Base-by-base conservation (phyloP, 1,140 invertebrate genomes). In the Steinernema khuongi region DNA sequence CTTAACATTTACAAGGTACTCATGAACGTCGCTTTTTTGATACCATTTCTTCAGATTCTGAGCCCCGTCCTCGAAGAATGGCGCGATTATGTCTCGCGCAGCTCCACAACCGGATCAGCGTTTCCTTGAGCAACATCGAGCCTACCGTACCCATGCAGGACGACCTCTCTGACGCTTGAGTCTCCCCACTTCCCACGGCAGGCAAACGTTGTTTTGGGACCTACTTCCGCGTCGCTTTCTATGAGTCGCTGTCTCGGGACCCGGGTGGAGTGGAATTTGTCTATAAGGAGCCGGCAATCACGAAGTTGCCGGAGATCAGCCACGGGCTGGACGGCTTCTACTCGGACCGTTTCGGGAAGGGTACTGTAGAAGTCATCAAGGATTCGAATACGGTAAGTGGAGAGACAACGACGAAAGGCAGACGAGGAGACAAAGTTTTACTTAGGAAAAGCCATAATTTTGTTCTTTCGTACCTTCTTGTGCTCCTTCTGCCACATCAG, bases 181-280 rank as follows among this genome's bases (percentile, higher is more conserved):
- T 72, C 72, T 31, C 73, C 28, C 81, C 84, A 1, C 80, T 90
- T 90, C 26, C 29, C 90, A 92, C 81, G 73, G 91, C 93, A 79
- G 94, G 94, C 18, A 97, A 97, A 87, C 89, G 95, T 71, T 91
- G 97, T 33, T 97, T 97, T 88, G 94, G 94, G 0, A 95, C 95
- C 0, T 97, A 97, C 73, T 84, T 85, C 73, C 82, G 95, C 77
- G 94, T 97, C 33, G 94, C 94, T 29, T 97, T 97, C 87, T 97
- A 97, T 88, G 95, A 95, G 0, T 88, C 90, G 0, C 91, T 92
- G 83, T 97, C 97, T 87, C 94, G 93, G 0, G 95, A 97, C 88
- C 88, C 97, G 26, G 91, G 94, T 86, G 91, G 91, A 2, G 91
- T 95, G 85, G 94, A 97, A 87, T 97, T 96, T 86, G 90, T 98